Evolutionary conservation across 2,113 vertebrate species (phyloP).

Genomic region (crab-eating macaque (Macaca fascicularis)): T2T-MFA8v1.1 NC_088378.1:35791001-35791500

Average conservation of each 20-base stretch:
- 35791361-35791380: conserved; percentile 88
- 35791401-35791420: conserved; percentile 85
- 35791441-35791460: conserved; percentile 89
- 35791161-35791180: conserved; percentile 86
- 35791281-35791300: conserved; percentile 84
- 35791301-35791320: conserved; percentile 86
- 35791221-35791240: conserved; percentile 84
- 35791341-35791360: conserved; percentile 89
- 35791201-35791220: conserved; percentile 87
- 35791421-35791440: conserved; percentile 88
- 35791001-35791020: conserved; percentile 88
- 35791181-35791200: conserved; percentile 89
- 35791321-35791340: conserved; percentile 88
- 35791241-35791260: conserved; percentile 86
- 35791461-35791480: conserved; percentile 89
- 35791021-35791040: conserved; percentile 88
- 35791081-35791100: conserved; percentile 83
- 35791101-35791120: conserved; percentile 78
- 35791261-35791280: conserved; percentile 88
- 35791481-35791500: conserved; percentile 89
- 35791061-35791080: conserved; percentile 84
- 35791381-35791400: conserved; percentile 87
- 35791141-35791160: conserved; percentile 87
- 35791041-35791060: conserved; percentile 86
- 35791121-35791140: conserved; percentile 54